Percentiles rank a stretch among this genome's conserved stretches.
phyloP scores from a whole-genome alignment of 1,140 invertebrate species.

The Camponotus floridanus region DNA sequence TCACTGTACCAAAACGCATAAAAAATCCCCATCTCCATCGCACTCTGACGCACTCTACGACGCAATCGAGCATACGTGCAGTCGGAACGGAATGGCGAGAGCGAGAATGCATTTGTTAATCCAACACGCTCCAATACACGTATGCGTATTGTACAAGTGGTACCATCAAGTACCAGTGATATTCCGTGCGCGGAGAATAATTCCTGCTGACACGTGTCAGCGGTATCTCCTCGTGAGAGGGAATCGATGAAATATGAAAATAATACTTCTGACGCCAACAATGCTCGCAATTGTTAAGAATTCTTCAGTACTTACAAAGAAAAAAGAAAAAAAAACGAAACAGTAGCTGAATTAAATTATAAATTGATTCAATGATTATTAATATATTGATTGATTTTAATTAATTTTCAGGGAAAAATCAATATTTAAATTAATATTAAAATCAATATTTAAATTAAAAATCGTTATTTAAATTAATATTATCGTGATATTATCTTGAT shows the following conservation, averaged over 20 bases:
- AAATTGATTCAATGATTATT: no score
- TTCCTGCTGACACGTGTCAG: constrained; percentile 40
- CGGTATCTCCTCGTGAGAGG: neutral
- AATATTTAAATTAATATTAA: no score
- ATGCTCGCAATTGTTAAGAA: neutral
- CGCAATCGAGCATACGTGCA: constrained; percentile 60
- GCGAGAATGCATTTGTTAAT: constrained; percentile 54
- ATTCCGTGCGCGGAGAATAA: constrained; percentile 30
- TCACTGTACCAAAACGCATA: neutral
- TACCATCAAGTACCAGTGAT: constrained; percentile 66
- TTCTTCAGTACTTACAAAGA: neutral
- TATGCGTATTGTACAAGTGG: neutral
- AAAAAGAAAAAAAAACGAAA: neutral
- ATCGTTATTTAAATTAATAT: no score
- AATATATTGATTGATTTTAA: no score
- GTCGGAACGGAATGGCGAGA: constrained; percentile 54
- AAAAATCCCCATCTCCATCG: constrained; percentile 24
- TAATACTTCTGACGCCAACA: neutral
- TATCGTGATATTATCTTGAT: no score
- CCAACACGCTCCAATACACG: constrained; percentile 60
- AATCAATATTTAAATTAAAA: no score
- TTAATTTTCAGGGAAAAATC: no score
- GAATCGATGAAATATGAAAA: constrained; percentile 1
- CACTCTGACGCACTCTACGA: neutral
- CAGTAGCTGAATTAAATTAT: no score